phyloP scores from a whole-genome alignment of 2,797 vertebrate species.

The Geotrypetes seraphini region DNA sequence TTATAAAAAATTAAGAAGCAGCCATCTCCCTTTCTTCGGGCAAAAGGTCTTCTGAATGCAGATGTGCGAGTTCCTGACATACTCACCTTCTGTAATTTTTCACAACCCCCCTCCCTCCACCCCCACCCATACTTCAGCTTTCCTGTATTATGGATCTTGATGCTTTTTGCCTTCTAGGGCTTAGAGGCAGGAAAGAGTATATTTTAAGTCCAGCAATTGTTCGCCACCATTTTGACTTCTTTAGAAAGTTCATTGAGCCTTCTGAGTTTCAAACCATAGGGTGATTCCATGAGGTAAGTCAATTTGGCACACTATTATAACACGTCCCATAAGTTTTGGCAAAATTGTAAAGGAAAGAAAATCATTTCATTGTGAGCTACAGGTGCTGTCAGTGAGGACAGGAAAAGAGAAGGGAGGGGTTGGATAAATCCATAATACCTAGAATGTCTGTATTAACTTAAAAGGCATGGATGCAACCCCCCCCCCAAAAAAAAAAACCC shows the following conservation, averaged over 20 bases:
- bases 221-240: accelerated
- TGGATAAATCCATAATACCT: slow-evolving; percentile 78
- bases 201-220: neutral
- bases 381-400: slow-evolving; percentile 88
- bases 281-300: slow-evolving; percentile 84
- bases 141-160: slow-evolving; percentile 37
- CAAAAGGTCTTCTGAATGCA: slow-evolving; percentile 42
- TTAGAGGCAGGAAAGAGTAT: too few species aligned
- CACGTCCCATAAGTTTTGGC: slow-evolving; percentile 84
- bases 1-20: slow-evolving; percentile 58
- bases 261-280: slow-evolving; percentile 72
- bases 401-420: slow-evolving; percentile 59
- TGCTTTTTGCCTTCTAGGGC: too few species aligned
- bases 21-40: slow-evolving; percentile 40
- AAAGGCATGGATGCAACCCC: slow-evolving; percentile 71
- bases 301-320: slow-evolving; percentile 87
- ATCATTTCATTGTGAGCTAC: slow-evolving; percentile 79
- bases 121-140: slow-evolving; percentile 35
- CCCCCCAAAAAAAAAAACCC: too few species aligned
- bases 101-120: too few species aligned
- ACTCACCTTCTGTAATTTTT: slow-evolving; percentile 40
- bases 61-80: slow-evolving; percentile 43
- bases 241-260: slow-evolving; percentile 2
- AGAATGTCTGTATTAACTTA: slow-evolving; percentile 76
- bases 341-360: slow-evolving; percentile 65